Base-by-base conservation (phyloP, 1,140 invertebrate genomes). In the Leptestheria dahalacensis region DNA sequence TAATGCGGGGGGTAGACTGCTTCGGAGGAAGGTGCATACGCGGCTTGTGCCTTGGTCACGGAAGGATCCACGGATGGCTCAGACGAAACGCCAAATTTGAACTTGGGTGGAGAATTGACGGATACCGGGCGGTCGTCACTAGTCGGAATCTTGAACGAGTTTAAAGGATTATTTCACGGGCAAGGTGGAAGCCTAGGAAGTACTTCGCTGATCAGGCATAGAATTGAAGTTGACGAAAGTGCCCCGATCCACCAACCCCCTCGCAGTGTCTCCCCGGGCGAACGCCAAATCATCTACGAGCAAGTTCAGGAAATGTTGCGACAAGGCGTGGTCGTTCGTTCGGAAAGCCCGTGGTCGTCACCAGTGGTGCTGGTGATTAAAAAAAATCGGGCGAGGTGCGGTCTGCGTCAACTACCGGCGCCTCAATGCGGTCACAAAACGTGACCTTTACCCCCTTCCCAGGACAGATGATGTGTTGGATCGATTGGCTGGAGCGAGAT, bases 381-480 rank as follows among this genome's bases (percentile, higher is more conserved):
- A 59, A 59, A 15, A 59, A 59, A 1, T 9, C 3, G 11, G 57
- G 57, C 1, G 48, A 48, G 52, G 4, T 24, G 47, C 58, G 72
- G 18, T 64, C 20, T 75, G 73, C 60, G 63, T 77, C 1, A 75
- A 79, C 63, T 78, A 70, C 53, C 50, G 74, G 4, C 18, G 57
- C n/a, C 48, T 78, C 0, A 79, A 79, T 63, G 54, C 51, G 0
- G 61, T 71, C 0, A 76, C 70, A 0, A 66, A 65, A 26, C 64
- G 65, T 50, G 73, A 77, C 57, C 62, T 63, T 12, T 78, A 71
- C 65, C 76, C 76, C 0, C 57, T 78, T 15, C 75, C 75, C 0
- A 58, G 68, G 3, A 75, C 76, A 6, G 69, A 74, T 21, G 69
- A 72, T 11, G 66, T 66, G 11, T 61, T 79, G 1, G 64, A 68